phyloP scores from a whole-genome alignment of 2,888 invertebrate species.

The Ennomos fuscantarius region DNA sequence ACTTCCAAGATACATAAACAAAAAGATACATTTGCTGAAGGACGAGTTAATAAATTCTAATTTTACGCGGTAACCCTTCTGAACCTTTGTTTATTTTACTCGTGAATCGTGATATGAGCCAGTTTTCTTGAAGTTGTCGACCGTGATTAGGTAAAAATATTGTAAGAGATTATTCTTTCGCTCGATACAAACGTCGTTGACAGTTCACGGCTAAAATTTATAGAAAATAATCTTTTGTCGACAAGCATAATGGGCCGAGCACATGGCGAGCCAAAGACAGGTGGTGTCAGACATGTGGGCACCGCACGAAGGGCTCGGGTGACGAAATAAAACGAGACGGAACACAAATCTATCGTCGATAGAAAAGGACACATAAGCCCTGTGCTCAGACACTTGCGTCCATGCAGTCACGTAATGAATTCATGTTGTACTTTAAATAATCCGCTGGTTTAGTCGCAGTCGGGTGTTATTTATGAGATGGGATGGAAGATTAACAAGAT shows the following conservation, averaged over 20 bases:
- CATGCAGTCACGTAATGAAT: constrained; percentile 50
- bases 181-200: constrained; percentile 56
- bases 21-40: constrained; percentile 49
- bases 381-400: constrained; percentile 37
- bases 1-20: constrained; percentile 59
- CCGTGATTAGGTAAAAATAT: constrained; percentile 37
- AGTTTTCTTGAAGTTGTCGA: constrained; percentile 36
- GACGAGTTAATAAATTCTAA: constrained; percentile 46
- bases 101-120: constrained; percentile 40
- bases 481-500: constrained; percentile 25
- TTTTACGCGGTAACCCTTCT: constrained; percentile 44
- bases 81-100: constrained; percentile 44
- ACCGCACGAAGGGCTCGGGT: constrained; percentile 68
- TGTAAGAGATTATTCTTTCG: constrained; percentile 35
- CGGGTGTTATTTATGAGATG: constrained; percentile 48
- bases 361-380: constrained; percentile 59
- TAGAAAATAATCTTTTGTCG: constrained; percentile 43
- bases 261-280: constrained; percentile 65
- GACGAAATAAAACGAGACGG: constrained; percentile 58
- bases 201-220: constrained; percentile 59
- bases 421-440: constrained; percentile 64
- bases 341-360: constrained; percentile 49
- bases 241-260: constrained; percentile 46
- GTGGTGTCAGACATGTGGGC: constrained; percentile 73
- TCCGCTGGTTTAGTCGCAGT: constrained; percentile 52